Conservation (phyloP, 2,888 invertebrate genomes). For the Hirtodrosophila cameraria region DNA sequence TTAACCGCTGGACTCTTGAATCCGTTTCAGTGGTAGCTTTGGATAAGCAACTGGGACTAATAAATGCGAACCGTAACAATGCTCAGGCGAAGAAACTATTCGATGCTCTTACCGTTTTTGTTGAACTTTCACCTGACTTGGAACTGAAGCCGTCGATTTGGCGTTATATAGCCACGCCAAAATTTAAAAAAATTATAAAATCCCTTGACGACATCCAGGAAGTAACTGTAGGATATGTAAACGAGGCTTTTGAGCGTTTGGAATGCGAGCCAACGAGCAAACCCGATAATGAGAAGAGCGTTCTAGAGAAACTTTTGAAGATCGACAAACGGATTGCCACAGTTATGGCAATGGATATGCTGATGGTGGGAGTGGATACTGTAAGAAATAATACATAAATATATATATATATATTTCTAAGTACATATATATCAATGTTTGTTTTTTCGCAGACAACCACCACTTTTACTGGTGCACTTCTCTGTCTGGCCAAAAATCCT, state of each 20-base stretch:
- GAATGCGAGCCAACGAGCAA: slow-evolving; percentile 36
- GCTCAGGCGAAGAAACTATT: slow-evolving; percentile 61
- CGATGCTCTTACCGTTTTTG: slow-evolving; percentile 34
- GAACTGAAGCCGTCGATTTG: slow-evolving; percentile 57
- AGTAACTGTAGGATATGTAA: slow-evolving; percentile 76
- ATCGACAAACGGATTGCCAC: slow-evolving; percentile 87
- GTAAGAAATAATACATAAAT: slow-evolving; percentile 83
- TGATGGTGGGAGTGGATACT: slow-evolving; percentile 89
- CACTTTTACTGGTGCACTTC: slow-evolving; percentile 56
- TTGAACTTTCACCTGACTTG: slow-evolving; percentile 25
- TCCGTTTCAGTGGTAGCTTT: slow-evolving; percentile 84
- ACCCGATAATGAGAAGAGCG: slow-evolving; percentile 84
- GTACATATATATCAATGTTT: no score
- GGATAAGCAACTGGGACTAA: slow-evolving; percentile 79
- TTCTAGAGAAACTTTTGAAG: slow-evolving; percentile 87
- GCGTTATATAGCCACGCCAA: slow-evolving; percentile 51
- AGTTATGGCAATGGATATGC: slow-evolving; percentile 89
- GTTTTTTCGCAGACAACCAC: slow-evolving; percentile 69
- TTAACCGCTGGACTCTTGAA: slow-evolving; percentile 87
- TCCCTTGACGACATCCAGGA: slow-evolving; percentile 66
- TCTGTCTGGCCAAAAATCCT: slow-evolving; percentile 86
- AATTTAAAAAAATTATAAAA: slow-evolving; percentile 50
- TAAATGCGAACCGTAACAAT: slow-evolving; percentile 58
- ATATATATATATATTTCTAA: neutral
- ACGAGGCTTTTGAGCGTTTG: slow-evolving; percentile 79